Evolutionary conservation across 2,888 invertebrate species (phyloP), one percentile per base, ranked within the genome.

Genomic region (Palloptera scutellata): DNA sequence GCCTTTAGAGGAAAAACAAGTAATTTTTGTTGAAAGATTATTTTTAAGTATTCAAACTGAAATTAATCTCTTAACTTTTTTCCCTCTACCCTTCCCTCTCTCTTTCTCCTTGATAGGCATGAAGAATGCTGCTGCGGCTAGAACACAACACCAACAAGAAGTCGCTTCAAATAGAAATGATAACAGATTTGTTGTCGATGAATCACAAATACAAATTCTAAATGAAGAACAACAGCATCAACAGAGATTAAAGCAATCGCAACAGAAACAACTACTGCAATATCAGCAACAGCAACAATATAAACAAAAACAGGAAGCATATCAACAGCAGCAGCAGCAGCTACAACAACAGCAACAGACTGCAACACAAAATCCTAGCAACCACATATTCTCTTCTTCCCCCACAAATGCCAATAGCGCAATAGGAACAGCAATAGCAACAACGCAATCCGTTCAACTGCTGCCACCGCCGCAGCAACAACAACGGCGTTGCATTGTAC

Each of bases 401-500:
- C 48, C 42, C 53, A 70, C 72, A 70, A 11, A 67, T 73, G 11
- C 78, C 76, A 51, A 75, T 73, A n/a, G 76, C 74, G 51, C 69
- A 70, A 41, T 67, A 69, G 12, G 67, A 67, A 30, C 51, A 11
- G 30, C 54, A 40, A 12, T 2, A 12, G 19, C 65, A 51, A 1
- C 61, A 40, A n/a, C 65, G 4, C 51, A 19, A 30, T n/a, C 17
- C 5, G 51, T 19, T 9, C 58, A 41, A n/a, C 12, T 5, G 5
- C 48, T 10, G 10, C 72, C 69, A 45, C 78, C 70, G 55, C 77
- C 66, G 19, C 48, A 48, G 15, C 48, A 48, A 48, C 72, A 70
- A 43, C 78, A 71, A 57, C 77, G 80, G 9, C 77, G 81, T 17
- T 80, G 76, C 64, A 67, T 80, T 45, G 69, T 80, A 9, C 94